phyloP scores from a whole-genome alignment of 2,797 vertebrate species.

The Anabacerthia variegaticeps region DNA sequence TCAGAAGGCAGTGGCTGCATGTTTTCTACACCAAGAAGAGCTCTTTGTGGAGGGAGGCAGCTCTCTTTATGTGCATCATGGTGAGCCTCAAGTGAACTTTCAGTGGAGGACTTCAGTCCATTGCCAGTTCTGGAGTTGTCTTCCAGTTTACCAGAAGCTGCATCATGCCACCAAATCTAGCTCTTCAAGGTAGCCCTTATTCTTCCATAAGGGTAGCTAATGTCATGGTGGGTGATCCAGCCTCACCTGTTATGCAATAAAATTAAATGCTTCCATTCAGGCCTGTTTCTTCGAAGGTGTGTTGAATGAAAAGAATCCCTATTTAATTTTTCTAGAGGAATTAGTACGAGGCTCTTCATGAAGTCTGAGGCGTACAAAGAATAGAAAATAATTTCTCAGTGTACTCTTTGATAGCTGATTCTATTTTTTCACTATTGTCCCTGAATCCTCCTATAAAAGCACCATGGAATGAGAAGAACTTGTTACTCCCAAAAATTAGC shows the following conservation, averaged over 20 bases:
- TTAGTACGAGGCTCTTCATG: not conserved
- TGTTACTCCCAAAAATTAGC: not conserved
- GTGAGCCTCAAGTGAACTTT: not conserved
- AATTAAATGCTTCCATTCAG: not conserved
- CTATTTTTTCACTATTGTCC: not conserved
- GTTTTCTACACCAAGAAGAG: not conserved
- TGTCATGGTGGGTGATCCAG: not conserved
- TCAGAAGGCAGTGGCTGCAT: rapidly evolving
- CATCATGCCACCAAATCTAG: not conserved
- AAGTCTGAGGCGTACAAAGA: not conserved
- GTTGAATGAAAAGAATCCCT: not conserved
- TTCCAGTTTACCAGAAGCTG: not conserved
- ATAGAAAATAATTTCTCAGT: not conserved
- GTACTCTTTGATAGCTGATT: not conserved
- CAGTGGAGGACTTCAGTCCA: not conserved
- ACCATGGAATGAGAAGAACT: not conserved
- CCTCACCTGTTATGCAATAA: not conserved
- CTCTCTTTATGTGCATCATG: not conserved
- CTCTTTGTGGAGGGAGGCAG: rapidly evolving
- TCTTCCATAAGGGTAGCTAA: not conserved
- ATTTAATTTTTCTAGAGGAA: not conserved
- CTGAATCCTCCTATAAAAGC: not conserved
- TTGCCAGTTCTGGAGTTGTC: not conserved
- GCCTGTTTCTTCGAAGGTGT: not conserved
- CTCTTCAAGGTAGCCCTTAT: not conserved